Evolutionary conservation across 2,113 vertebrate genomes (phyloP), one percentile per base, ranked within the genome.

Genomic region (Grus americana): DNA sequence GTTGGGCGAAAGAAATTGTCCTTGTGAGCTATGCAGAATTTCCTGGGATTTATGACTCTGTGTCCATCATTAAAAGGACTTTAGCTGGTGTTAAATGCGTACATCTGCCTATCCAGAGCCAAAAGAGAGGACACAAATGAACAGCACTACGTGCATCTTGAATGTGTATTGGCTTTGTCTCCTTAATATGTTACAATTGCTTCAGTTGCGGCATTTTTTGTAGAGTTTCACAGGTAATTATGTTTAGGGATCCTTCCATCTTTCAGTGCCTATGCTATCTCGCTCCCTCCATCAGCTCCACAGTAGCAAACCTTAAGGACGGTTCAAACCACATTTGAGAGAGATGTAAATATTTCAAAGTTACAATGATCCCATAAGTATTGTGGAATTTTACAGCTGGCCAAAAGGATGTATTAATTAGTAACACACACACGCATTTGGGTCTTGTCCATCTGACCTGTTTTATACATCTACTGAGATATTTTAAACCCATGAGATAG

Each of bases 161-260:
- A 88, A 93, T 79, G 90, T 40, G 23, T 66, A 79, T 94, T 88
- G 88, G 62, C 67, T 94, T 90, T 93, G 71, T 94, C 72, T 86
- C 66, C 11, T 42, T 75, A n/a, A 67, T 46, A 23, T 92, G 75
- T 93, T 90, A 75, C 52, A 12, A 70, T 23, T 76, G 34, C 30
- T 94, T 72, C 66, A 44, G 23, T 72, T 90, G 62, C 49, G 68
- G 32, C 24, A 72, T 65, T 88, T 90, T 75, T 72, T 23, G 12
- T 18, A 32, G 40, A 63, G 49, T 47, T 88, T 72, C 6, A 1
- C 17, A 36, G 44, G 79, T 73, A 75, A 88, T 96, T 88, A 68
- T 18, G 11, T 52, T 90, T 68, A 85, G 40, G 11, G 22, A 7
- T 10, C 52, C 34, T 88, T 94, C 62, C 36, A 40, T 79, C 54